These are phyloP conservation scores for Physeter macrocephalus DNA, from an alignment of 2,113 vertebrate species.

Conservation along the genomic window DNA sequence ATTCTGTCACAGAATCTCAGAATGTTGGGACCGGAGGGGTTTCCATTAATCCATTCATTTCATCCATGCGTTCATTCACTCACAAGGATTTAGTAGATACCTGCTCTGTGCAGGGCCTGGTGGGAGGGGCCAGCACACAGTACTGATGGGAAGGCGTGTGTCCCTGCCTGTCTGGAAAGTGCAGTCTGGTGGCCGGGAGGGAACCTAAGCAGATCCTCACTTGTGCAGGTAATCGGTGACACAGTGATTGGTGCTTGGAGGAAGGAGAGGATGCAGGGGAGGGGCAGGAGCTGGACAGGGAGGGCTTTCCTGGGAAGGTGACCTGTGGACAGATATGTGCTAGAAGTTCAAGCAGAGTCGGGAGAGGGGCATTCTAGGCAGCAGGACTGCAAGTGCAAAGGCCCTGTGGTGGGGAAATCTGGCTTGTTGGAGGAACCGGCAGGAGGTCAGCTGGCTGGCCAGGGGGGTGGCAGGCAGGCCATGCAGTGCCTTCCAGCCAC, in stretches of 20 bases:
- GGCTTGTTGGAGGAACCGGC: neutral
- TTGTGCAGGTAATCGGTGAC: neutral
- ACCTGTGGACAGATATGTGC: neutral
- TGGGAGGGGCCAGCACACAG: neutral
- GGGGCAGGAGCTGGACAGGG: no score
- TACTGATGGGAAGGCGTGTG: accelerated
- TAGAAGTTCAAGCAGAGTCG: accelerated
- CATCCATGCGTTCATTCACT: accelerated
- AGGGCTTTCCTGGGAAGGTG: neutral
- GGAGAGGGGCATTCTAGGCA: neutral
- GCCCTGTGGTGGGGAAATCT: neutral
- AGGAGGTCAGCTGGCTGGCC: neutral
- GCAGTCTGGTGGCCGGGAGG: neutral
- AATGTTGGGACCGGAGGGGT: accelerated
- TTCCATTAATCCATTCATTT: neutral
- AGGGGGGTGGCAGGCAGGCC: neutral
- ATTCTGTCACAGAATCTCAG: neutral
- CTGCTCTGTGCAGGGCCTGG: neutral
- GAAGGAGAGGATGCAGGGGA: neutral
- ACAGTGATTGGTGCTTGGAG: neutral
- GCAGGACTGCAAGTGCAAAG: neutral
- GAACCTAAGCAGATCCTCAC: accelerated
- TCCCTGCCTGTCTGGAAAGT: neutral
- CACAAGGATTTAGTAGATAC: accelerated
- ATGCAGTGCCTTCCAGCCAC: accelerated